phyloP scores from a whole-genome alignment of 1,140 invertebrate genomes.

The Heterodera schachtii region DNA sequence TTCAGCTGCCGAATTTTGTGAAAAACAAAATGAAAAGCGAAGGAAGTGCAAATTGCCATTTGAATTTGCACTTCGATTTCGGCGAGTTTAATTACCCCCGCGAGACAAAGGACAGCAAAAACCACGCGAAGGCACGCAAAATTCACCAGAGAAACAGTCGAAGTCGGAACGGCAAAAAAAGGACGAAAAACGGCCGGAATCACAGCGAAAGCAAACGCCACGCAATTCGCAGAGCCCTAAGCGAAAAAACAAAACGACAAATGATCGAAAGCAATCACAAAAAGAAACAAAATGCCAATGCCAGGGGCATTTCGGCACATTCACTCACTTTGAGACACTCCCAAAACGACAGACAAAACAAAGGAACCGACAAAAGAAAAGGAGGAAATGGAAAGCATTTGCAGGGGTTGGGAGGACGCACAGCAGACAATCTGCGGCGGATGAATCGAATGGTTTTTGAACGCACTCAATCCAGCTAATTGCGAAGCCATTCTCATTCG shows the following conservation, averaged over 20 bases:
- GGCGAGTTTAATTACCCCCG: neutral
- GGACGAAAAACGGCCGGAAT: conserved; percentile 29
- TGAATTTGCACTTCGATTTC: too few relatives aligned
- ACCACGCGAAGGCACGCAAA: conserved; percentile 15
- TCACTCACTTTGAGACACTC: neutral
- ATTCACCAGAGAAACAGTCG: conserved; percentile 41
- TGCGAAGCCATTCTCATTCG: too few relatives aligned
- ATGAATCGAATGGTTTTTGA: too few relatives aligned
- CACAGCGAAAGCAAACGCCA: conserved; percentile 35
- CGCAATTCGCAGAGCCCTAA: conserved; percentile 44
- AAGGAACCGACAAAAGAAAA: neutral
- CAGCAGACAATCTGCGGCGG: too few relatives aligned
- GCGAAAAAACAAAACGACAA: neutral
- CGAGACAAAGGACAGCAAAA: conserved; percentile 35
- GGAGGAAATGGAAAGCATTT: neutral
- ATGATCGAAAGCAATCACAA: neutral
- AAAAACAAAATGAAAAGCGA: conserved; percentile 8
- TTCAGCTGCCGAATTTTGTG: neutral
- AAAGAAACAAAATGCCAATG: neutral
- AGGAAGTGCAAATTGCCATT: too few relatives aligned
- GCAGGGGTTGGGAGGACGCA: neutral
- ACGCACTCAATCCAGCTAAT: too few relatives aligned
- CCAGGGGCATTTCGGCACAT: neutral
- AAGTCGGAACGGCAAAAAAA: conserved; percentile 35
- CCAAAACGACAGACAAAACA: neutral